Conservation (phyloP, 2,888 invertebrate genomes). For the Agriopis aurantiaria region DNA sequence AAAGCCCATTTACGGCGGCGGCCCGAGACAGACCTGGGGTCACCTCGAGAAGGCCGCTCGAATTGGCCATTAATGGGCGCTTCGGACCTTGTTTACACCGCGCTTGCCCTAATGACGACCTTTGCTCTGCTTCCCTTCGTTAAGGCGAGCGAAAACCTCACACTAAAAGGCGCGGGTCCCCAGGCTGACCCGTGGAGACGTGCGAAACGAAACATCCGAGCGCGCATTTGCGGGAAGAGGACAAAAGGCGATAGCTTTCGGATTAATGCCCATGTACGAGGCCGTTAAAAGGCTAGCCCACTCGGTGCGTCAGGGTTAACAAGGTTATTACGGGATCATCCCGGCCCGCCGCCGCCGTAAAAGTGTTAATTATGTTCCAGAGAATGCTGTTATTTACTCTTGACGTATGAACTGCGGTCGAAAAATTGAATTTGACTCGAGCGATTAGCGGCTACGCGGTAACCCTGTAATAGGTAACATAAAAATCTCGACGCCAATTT, state of each 20-base stretch:
- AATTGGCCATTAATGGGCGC: conserved; percentile 87
- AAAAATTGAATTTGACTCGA: conserved; percentile 49
- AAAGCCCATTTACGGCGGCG: conserved; percentile 81
- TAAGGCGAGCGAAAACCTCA: conserved; percentile 86
- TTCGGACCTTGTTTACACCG: conserved; percentile 86
- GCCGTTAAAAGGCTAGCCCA: conserved; percentile 85
- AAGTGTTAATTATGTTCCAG: conserved; percentile 84
- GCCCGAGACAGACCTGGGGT: conserved; percentile 81
- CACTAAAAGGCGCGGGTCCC: conserved; percentile 84
- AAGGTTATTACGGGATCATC: conserved; percentile 86
- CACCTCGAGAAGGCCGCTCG: conserved; percentile 83
- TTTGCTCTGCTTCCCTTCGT: conserved; percentile 87
- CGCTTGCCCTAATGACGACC: conserved; percentile 87
- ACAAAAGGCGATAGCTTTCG: conserved; percentile 83
- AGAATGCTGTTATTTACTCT: conserved; percentile 74
- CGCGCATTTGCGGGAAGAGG: conserved; percentile 69
- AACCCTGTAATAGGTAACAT: conserved; percentile 35
- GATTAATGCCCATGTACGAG: conserved; percentile 85
- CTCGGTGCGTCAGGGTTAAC: conserved; percentile 84
- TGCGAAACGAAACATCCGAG: conserved; percentile 70
- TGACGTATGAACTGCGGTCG: conserved; percentile 58
- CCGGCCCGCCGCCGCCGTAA: conserved; percentile 83
- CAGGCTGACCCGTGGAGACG: conserved; percentile 78
- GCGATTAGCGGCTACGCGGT: conserved; percentile 37
- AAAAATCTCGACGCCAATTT: conserved; percentile 42